Evolutionary conservation across 2,113 vertebrate genomes (phyloP).

Genomic region (Lycocorax pyrrhopterus): DNA sequence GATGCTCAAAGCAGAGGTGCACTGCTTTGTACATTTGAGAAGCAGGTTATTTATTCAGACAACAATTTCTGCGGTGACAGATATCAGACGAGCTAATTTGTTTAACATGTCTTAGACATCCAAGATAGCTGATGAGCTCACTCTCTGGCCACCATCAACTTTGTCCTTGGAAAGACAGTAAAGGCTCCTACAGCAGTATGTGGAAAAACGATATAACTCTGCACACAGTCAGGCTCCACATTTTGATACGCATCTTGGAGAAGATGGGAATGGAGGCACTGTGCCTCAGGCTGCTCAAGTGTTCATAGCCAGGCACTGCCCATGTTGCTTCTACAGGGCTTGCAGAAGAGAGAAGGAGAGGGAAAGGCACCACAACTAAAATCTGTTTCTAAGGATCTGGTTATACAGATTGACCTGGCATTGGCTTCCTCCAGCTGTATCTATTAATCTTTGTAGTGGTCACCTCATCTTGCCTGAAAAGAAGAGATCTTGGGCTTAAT

Average conservation of each 20-base stretch:
- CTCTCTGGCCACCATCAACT: background rate
- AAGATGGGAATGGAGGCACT: background rate
- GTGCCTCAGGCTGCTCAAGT: background rate
- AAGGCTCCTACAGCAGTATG: background rate
- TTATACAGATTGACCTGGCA: background rate
- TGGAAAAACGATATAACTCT: background rate
- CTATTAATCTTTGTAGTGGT: background rate
- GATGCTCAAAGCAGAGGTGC: background rate
- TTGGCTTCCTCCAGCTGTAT: background rate
- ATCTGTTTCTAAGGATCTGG: background rate
- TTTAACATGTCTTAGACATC: background rate
- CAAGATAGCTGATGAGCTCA: background rate
- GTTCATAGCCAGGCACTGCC: background rate
- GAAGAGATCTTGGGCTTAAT: background rate
- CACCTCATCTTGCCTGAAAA: background rate
- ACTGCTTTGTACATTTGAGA: background rate
- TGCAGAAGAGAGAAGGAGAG: background rate
- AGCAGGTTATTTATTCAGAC: background rate
- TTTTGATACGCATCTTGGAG: background rate
- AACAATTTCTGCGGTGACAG: background rate
- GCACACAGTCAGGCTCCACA: background rate
- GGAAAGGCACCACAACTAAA: background rate
- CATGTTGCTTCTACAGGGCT: background rate
- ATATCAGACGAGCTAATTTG: background rate
- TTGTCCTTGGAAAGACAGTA: background rate